Conservation (phyloP, 1,140 invertebrate genomes). For the Lamellibrachia luymesi region DNA sequence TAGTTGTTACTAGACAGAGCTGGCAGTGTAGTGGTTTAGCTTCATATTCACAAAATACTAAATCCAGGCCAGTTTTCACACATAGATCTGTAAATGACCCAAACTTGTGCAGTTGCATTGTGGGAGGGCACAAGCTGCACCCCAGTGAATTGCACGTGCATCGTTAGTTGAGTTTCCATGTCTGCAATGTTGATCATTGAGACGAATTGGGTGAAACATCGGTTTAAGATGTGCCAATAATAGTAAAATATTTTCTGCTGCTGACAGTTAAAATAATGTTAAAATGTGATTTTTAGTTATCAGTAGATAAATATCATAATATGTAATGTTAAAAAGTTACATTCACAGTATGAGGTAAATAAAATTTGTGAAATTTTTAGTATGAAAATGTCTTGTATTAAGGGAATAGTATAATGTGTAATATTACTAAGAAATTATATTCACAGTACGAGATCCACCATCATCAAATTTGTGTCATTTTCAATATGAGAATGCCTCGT, state of each 20-base stretch:
- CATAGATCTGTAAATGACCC: neutral
- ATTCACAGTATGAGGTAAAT: too few species aligned
- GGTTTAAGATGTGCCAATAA: neutral
- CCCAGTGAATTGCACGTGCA: neutral
- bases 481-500: too few species aligned
- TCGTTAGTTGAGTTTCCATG: neutral
- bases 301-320: neutral
- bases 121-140: neutral
- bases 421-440: too few species aligned
- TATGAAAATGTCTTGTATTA: too few species aligned
- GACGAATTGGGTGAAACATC: neutral
- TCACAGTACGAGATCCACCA: too few species aligned
- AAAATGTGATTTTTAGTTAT: neutral
- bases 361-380: too few species aligned
- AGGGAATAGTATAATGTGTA: too few species aligned
- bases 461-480: too few species aligned
- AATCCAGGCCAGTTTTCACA: neutral
- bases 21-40: neutral
- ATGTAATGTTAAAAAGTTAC: too few species aligned
- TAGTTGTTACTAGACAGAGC: neutral
- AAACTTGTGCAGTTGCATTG: neutral
- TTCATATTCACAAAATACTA: constrained; percentile 1
- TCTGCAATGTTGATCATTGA: neutral
- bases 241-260: neutral
- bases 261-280: neutral